Conservation (phyloP, 2,113 vertebrate species). For the Lepus europaeus region DNA sequence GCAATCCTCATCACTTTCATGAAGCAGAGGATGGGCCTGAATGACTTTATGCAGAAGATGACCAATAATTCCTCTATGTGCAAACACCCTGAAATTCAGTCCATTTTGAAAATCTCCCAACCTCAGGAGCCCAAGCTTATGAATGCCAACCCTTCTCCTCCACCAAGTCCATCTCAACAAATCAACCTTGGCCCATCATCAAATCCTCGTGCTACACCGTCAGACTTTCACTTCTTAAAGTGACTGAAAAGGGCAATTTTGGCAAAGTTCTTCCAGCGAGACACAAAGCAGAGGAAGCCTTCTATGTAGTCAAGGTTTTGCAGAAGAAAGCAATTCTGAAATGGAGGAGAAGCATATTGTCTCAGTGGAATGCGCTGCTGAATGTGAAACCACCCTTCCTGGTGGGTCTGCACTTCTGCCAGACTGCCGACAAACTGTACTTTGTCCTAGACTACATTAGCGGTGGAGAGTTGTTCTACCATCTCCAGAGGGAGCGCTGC, state of each 20-base stretch:
- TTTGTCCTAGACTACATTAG: conserved; percentile 99
- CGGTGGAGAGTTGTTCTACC: conserved; percentile 99
- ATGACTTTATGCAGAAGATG: conserved; percentile 98
- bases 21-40: conserved; percentile 99
- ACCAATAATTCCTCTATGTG: conserved; percentile 96
- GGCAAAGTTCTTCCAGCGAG: conserved; percentile 95
- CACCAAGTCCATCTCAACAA: conserved; percentile 97
- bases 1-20: conserved; percentile 96
- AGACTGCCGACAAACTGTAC: conserved; percentile 97
- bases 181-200: conserved; percentile 99
- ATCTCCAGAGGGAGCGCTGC: conserved; percentile 98
- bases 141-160: conserved; percentile 96
- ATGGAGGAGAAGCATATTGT: conserved; percentile 99
- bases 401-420: conserved; percentile 98
- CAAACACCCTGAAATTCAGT: conserved; percentile 97
- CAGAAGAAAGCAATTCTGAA: conserved; percentile 99
- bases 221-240: conserved; percentile 98
- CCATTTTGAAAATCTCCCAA: conserved; percentile 95
- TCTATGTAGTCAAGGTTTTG: conserved; percentile 98
- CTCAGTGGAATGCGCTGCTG: conserved; percentile 96
- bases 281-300: conserved; percentile 96
- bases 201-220: conserved; percentile 97
- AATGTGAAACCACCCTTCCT: conserved; percentile 99
- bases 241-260: conserved; percentile 99
- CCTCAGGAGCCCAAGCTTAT: conserved; percentile 96